These are phyloP conservation scores for Pyrochroa serraticornis DNA, from an alignment of 2,888 invertebrate genomes.

Conservation along the genomic window DNA sequence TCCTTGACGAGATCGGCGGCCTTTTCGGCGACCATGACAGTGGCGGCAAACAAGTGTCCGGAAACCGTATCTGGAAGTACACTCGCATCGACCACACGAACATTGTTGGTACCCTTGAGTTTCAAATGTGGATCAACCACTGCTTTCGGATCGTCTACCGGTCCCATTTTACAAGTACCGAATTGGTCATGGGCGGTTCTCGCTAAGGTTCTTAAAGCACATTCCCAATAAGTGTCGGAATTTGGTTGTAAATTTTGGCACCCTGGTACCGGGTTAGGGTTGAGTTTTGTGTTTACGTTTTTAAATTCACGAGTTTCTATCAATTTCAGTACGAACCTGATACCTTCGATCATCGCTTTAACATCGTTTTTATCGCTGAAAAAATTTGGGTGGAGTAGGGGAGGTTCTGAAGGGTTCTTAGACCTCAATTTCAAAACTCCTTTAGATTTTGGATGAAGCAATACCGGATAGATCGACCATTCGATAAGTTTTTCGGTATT, in stretches of 20 bases:
- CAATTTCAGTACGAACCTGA: slow-evolving; percentile 52
- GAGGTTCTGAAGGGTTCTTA: slow-evolving; percentile 42
- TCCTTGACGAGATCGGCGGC: slow-evolving; percentile 59
- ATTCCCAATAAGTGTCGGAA: slow-evolving; percentile 69
- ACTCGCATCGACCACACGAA: slow-evolving; percentile 63
- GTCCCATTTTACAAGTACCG: slow-evolving; percentile 72
- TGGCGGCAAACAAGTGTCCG: slow-evolving; percentile 61
- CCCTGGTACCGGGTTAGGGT: slow-evolving; percentile 65
- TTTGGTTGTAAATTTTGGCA: slow-evolving; percentile 62
- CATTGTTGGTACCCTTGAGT: slow-evolving; percentile 50
- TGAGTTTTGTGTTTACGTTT: slow-evolving; percentile 61
- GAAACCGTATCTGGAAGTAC: slow-evolving; percentile 61
- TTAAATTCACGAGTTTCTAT: slow-evolving; percentile 62
- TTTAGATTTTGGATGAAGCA: slow-evolving; percentile 43
- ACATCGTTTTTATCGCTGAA: slow-evolving; percentile 66
- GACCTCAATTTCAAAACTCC: slow-evolving; percentile 43
- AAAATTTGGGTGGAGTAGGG: slow-evolving; percentile 53
- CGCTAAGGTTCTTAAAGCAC: slow-evolving; percentile 66
- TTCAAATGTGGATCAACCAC: slow-evolving; percentile 65
- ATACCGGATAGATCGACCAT: slow-evolving; percentile 26
- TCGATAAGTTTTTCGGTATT: background rate
- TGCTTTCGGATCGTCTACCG: slow-evolving; percentile 63
- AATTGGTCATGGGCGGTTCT: slow-evolving; percentile 68
- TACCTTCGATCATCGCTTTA: slow-evolving; percentile 63
- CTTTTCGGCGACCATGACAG: slow-evolving; percentile 64